phyloP scores from a whole-genome alignment of 2,888 invertebrate genomes.

The Agrotis exclamationis region DNA sequence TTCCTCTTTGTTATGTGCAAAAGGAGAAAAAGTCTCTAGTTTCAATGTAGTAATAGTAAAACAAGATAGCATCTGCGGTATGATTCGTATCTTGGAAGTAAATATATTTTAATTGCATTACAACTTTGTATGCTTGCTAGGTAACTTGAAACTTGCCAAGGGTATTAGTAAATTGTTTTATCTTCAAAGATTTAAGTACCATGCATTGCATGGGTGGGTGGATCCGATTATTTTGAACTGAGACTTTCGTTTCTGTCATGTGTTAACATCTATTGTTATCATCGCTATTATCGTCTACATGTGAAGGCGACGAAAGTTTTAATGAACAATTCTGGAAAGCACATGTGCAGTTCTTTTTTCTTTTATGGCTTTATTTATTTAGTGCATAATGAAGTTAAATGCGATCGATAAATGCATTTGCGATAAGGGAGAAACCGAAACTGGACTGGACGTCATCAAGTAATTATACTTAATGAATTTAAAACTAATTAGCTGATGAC shows the following conservation, averaged over 20 bases:
- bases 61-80: conserved; percentile 21
- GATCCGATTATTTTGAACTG: conserved; percentile 44
- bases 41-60: neutral
- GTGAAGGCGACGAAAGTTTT: conserved; percentile 35
- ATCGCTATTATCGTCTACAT: conserved; percentile 47
- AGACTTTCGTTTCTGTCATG: conserved; percentile 54
- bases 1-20: neutral
- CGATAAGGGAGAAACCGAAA: neutral
- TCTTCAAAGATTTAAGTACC: conserved; percentile 32
- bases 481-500: conserved; percentile 11
- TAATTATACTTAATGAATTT: neutral
- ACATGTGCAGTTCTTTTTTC: neutral
- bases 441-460: neutral
- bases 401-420: neutral
- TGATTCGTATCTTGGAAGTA: conserved; percentile 9
- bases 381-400: neutral
- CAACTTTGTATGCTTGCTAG: conserved; percentile 15
- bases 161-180: conserved; percentile 29
- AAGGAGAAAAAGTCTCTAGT: neutral
- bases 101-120: conserved; percentile 24
- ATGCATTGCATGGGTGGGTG: conserved; percentile 21
- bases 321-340: conserved; percentile 14
- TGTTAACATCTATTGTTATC: conserved; percentile 47
- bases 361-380: neutral
- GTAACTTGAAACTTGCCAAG: conserved; percentile 31